Evolutionary conservation across 2,888 invertebrate genomes (phyloP), one percentile per base, ranked within the genome.

Genomic region (Branchellion lobata): DNA sequence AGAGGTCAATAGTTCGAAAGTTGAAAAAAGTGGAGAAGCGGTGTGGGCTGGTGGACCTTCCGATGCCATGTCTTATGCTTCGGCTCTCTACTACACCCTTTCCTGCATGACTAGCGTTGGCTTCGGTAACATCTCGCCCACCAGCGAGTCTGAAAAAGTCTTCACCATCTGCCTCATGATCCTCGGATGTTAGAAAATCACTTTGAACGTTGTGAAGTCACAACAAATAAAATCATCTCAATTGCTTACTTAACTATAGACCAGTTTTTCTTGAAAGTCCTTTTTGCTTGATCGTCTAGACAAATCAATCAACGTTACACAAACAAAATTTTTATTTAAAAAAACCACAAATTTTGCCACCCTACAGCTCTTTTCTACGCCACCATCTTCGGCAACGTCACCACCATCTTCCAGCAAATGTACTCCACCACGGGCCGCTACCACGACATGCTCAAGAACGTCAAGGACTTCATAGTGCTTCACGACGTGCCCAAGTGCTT

Each of bases 151-250:
- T 61, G 97, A 98, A 91, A 95, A 96, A 91, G 94, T 97, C 88
- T 99, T 98, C 91, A 96, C 96, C 89, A 96, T 97, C 90, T 96
- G 96, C 91, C 98, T 99, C 97, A 98, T 99, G 98, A 96, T 99
- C 86, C 95, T 97, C 88, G 97, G 97, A 91, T 95, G 97, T 97
- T 90, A 91, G 90, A 85, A 8, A 24, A 27, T 14, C 24, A 51
- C 8, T 76, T 57, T 76, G 29, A 24, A 31, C 57, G 2, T 31
- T 61, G 29, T n/a, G n/a, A n/a, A n/a, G n/a, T n/a, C n/a, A n/a
- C n/a, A n/a, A n/a, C n/a, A n/a, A n/a, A n/a, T 1, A 36, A 40
- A 24, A 27, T 73, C 3, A n/a, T 73, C 5, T 21, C 33, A 72
- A 31, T 33, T 51, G 21, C 21, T 51, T 51, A 14, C 14, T 51